Percentiles rank a stretch among this genome's conserved stretches.
phyloP scores from a whole-genome alignment of 2,113 vertebrate genomes.

The Cnemophilus loriae region DNA sequence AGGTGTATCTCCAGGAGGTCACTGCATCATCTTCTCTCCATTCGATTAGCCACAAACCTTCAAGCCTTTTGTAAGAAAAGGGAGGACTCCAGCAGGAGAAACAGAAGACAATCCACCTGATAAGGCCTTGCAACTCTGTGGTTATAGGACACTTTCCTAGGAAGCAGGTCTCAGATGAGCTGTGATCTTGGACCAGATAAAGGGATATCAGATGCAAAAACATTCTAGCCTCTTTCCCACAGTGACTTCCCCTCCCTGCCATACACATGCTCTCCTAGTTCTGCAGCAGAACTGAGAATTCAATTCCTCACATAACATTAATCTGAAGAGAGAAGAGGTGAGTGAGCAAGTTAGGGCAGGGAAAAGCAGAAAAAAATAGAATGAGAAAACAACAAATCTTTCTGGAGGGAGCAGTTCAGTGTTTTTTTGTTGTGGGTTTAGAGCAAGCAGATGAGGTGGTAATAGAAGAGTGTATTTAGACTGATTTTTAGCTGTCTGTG shows the following conservation, averaged over 20 bases:
- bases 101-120: not conserved
- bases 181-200: not conserved
- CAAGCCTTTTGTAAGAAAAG: not conserved
- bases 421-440: not conserved
- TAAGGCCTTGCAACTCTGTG: not conserved
- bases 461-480: not conserved
- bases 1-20: not conserved
- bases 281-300: not conserved
- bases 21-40: not conserved
- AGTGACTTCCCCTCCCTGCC: not conserved
- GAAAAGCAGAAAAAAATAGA: not conserved
- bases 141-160: not conserved
- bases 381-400: not conserved
- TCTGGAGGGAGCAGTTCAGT: not conserved
- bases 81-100: not conserved
- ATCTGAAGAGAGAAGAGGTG: not conserved
- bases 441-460: not conserved
- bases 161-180: not conserved
- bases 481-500: not conserved
- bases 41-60: not conserved
- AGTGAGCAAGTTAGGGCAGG: not conserved
- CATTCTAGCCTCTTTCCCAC: not conserved
- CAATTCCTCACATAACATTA: not conserved
- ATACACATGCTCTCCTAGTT: not conserved
- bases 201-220: not conserved